Evolutionary conservation across 1,140 invertebrate genomes (phyloP), one percentile per base, ranked within the genome.

Genomic region (Ostrea denselamellosa): DNA sequence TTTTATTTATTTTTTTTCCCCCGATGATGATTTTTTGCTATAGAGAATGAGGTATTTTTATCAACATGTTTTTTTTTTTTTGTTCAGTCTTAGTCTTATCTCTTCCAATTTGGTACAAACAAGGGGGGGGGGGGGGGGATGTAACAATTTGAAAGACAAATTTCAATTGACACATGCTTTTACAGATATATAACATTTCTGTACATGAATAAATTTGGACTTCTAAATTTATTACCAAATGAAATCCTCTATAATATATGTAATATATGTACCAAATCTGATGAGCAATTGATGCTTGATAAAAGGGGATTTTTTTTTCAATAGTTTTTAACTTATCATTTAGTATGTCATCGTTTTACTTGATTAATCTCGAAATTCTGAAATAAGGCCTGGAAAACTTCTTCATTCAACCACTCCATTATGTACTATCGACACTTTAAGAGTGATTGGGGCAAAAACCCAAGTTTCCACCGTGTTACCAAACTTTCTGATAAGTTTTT

Each of bases 11-110:
- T 77, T 77, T 68, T 77, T 77, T 44, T 44, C 5, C 34, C n/a
- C 22, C 12, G 22, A 19, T 62, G 68, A 77, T 34, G 68, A 77
- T 25, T 77, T 77, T 44, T 77, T 9, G 28, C 68, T 77, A 34
- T 34, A 28, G 68, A 77, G 68, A 77, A 77, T 28, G 22, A 77
- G 68, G 28, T 77, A 77, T 77, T 77, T 62, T 77, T 77, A 77
- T 77, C 68, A 77, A 77, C 34, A 34, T 44, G 34, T 25, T 34
- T 77, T 25, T 77, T 25, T 77, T 77, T 34, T 25, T 4, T 14
- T 77, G 25, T 14, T n/a, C n/a, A n/a, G n/a, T n/a, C n/a, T n/a
- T n/a, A 77, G 28, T 14, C 68, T 77, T 77, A 77, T 77, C 68
- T 77, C 28, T 25, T 44, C 14, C 9, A 25, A 77, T 77, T 71